phyloP scores from a whole-genome alignment of 2,797 vertebrate species.

The Cuculus canorus region DNA sequence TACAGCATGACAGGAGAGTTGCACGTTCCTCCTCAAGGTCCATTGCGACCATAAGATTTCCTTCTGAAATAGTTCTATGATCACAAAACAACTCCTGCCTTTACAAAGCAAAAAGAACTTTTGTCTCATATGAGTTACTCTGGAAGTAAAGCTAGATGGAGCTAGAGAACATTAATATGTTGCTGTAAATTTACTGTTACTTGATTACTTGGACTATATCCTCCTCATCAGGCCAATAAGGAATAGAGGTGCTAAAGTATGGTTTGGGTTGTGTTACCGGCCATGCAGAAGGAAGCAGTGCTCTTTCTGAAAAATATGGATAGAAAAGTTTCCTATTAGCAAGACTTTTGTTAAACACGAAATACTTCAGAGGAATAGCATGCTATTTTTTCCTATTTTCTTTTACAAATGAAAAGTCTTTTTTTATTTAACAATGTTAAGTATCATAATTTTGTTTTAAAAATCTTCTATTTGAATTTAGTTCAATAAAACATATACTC shows the following conservation, averaged over 20 bases:
- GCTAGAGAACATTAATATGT: conserved; percentile 64
- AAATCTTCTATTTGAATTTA: neutral
- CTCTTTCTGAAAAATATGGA: neutral
- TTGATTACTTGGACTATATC: neutral
- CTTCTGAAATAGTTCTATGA: neutral
- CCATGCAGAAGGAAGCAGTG: neutral
- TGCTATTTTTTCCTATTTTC: neutral
- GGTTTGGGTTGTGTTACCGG: neutral
- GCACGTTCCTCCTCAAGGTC: neutral
- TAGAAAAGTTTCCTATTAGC: neutral
- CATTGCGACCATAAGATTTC: neutral
- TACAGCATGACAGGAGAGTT: rapidly evolving
- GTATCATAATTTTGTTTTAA: neutral
- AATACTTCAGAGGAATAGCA: neutral
- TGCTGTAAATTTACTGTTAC: neutral
- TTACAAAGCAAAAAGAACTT: neutral
- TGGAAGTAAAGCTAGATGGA: conserved; percentile 73
- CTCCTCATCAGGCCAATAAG: conserved; percentile 9
- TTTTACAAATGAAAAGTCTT: neutral
- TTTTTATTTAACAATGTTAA: neutral
- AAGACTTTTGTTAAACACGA: neutral
- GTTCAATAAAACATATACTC: neutral
- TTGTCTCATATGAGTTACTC: neutral
- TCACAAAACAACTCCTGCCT: neutral
- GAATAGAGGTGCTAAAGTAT: neutral